These are phyloP conservation scores for Tinea trinotella DNA, from an alignment of 2,888 invertebrate species.

Conservation along the genomic window DNA sequence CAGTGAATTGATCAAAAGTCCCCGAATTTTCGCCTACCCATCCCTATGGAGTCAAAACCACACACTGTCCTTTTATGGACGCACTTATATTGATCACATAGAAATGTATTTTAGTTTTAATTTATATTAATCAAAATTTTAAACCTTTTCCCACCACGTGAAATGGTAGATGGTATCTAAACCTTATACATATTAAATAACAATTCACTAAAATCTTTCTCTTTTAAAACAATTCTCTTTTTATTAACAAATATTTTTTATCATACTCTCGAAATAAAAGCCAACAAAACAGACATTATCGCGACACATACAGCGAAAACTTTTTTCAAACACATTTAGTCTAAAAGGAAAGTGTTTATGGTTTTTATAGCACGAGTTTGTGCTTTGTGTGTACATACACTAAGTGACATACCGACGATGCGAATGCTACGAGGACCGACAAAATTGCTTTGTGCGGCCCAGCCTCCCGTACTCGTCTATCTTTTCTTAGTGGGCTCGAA, in stretches of 20 bases:
- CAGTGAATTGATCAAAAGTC: not conserved
- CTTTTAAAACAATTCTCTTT: too few species aligned
- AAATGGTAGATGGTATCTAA: too few species aligned
- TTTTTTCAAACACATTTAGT: conserved; percentile 1
- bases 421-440: not conserved
- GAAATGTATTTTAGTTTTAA: too few species aligned
- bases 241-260: not conserved
- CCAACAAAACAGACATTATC: not conserved
- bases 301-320: not conserved
- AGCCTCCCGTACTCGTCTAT: conserved; percentile 13
- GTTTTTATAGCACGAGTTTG: not conserved
- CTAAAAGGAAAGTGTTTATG: conserved; percentile 13
- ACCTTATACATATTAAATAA: too few species aligned
- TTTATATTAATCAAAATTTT: too few species aligned
- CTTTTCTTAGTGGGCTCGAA: conserved; percentile 5
- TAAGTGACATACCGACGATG: conserved; percentile 11
- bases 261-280: not conserved
- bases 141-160: too few species aligned
- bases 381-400: conserved; percentile 14
- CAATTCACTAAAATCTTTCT: too few species aligned
- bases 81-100: too few species aligned
- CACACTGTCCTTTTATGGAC: not conserved
- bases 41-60: not conserved
- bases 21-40: not conserved
- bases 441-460: conserved; percentile 15